Conservation (phyloP, 2,888 invertebrate species). For the Prosopocoilus inquinatus region DNA sequence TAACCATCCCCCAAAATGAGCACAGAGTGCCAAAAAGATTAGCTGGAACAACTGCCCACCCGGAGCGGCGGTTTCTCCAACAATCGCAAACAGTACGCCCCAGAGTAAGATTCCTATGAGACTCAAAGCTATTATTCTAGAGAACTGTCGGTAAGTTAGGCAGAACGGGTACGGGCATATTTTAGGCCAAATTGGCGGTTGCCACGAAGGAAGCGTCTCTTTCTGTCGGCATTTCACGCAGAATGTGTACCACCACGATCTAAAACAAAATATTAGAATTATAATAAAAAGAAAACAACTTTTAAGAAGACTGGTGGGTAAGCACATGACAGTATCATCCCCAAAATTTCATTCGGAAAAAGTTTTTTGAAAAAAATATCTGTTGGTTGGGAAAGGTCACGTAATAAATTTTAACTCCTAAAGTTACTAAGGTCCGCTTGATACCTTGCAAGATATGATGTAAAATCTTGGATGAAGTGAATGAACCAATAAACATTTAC, state of each 20-base stretch:
- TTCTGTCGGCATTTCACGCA: conserved; percentile 77
- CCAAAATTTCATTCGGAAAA: too few species aligned
- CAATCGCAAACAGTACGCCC: conserved; percentile 73
- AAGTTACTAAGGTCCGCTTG: too few species aligned
- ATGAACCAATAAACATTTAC: too few species aligned
- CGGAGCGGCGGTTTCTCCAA: conserved; percentile 76
- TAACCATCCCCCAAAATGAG: conserved; percentile 81
- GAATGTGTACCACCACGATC: conserved; percentile 82
- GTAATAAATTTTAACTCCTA: too few species aligned
- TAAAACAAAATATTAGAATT: conserved; percentile 43
- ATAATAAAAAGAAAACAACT: conserved; percentile 2
- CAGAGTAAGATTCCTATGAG: conserved; percentile 73
- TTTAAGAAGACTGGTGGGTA: not conserved
- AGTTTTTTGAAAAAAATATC: too few species aligned
- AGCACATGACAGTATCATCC: too few species aligned
- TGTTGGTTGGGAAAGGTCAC: too few species aligned
- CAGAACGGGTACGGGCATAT: conserved; percentile 83
- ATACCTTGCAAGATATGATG: too few species aligned
- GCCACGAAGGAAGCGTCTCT: conserved; percentile 71
- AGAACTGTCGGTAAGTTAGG: conserved; percentile 79
- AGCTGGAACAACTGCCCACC: conserved; percentile 81
- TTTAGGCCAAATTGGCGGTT: conserved; percentile 76
- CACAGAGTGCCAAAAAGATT: conserved; percentile 70
- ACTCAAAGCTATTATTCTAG: conserved; percentile 71
- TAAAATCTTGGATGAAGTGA: too few species aligned